phyloP scores from a whole-genome alignment of 2,797 vertebrate genomes.

The Ctenopoma kingsleyae region DNA sequence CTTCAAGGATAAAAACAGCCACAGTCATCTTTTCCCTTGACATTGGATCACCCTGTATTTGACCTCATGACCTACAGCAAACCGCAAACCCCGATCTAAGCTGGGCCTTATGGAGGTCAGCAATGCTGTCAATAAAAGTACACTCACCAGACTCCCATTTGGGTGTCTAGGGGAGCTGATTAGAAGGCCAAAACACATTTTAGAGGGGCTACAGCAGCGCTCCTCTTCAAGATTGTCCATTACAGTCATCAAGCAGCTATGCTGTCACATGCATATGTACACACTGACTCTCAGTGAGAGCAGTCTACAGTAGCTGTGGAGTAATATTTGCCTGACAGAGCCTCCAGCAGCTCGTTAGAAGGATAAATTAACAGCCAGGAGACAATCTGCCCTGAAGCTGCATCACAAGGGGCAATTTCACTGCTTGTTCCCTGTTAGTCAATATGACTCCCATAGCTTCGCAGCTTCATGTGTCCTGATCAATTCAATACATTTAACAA shows the following conservation, averaged over 20 bases:
- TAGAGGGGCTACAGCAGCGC: slow-evolving; percentile 32
- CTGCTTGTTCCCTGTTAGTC: slow-evolving; percentile 60
- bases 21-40: slow-evolving; percentile 49
- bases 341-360: slow-evolving; percentile 70
- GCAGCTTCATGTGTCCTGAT: slow-evolving; percentile 60
- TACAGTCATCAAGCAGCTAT: slow-evolving; percentile 45
- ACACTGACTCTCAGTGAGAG: slow-evolving; percentile 25
- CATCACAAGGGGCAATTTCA: slow-evolving; percentile 60
- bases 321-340: slow-evolving; percentile 42
- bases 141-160: slow-evolving; percentile 16
- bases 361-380: slow-evolving; percentile 71
- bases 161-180: slow-evolving; percentile 42
- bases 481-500: slow-evolving; percentile 64
- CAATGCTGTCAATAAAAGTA: slow-evolving; percentile 21
- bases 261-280: slow-evolving; percentile 32
- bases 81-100: slow-evolving; percentile 32
- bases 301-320: slow-evolving; percentile 38
- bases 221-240: slow-evolving; percentile 54
- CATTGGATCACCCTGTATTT: slow-evolving; percentile 47
- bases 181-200: slow-evolving; percentile 45
- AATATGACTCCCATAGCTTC: slow-evolving; percentile 52
- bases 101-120: slow-evolving; percentile 29
- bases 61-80: slow-evolving; percentile 51
- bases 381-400: slow-evolving; percentile 66
- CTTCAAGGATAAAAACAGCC: slow-evolving; percentile 62